Evolutionary conservation across 2,113 vertebrate species (phyloP).

Genomic region (Eptatretus burgeri): DNA sequence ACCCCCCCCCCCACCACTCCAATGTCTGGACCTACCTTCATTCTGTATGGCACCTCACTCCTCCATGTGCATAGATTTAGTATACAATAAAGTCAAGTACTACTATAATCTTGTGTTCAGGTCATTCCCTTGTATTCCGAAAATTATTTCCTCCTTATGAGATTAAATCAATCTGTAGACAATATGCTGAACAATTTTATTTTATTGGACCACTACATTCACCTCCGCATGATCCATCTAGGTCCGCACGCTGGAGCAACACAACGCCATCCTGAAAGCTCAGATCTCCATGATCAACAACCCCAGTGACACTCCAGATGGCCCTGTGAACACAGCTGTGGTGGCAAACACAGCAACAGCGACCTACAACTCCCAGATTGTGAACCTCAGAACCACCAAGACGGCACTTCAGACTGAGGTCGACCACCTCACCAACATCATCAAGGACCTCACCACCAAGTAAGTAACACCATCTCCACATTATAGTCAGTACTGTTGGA

Average conservation of each 20-base stretch:
- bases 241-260: constrained; percentile 17
- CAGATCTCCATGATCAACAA: constrained; percentile 20
- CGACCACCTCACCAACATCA: constrained; percentile 16
- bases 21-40: too few relatives aligned
- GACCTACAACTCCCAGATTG: constrained; percentile 16
- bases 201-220: too few relatives aligned
- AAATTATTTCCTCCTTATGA: too few relatives aligned
- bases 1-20: too few relatives aligned
- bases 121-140: too few relatives aligned
- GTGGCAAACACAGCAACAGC: constrained; percentile 17
- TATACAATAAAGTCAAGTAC: too few relatives aligned
- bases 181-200: too few relatives aligned
- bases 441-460: constrained; percentile 16
- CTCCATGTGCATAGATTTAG: too few relatives aligned
- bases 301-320: constrained; percentile 12
- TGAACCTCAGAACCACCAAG: constrained; percentile 14
- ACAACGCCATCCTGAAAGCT: constrained; percentile 17
- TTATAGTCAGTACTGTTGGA: too few relatives aligned
- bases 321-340: constrained; percentile 14
- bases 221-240: constrained; percentile 7
- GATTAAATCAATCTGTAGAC: too few relatives aligned
- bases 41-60: too few relatives aligned
- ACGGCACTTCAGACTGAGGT: constrained; percentile 17
- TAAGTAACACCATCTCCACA: constrained; percentile 7
- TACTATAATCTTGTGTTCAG: too few relatives aligned